A percentile compares a stretch with the other conserved stretches of the same genome.
Conservation (phyloP, 2,888 invertebrate genomes). For the Galeopsomyia nigrocyanea region DNA sequence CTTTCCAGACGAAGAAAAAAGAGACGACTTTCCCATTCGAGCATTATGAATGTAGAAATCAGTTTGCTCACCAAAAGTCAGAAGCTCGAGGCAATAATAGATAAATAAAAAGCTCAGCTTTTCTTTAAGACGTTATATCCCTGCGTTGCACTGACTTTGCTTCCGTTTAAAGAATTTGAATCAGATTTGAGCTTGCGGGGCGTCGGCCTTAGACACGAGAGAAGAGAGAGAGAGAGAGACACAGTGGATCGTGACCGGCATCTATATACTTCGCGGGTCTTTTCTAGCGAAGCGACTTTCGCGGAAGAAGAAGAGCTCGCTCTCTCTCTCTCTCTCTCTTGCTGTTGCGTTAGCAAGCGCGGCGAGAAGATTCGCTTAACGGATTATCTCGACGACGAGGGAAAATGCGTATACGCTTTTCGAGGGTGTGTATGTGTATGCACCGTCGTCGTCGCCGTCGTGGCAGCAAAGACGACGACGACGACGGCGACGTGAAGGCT, state of each 20-base stretch:
- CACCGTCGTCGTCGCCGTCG: background rate
- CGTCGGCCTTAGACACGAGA: background rate
- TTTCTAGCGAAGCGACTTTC: constrained; percentile 43
- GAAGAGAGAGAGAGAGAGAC: constrained; percentile 4
- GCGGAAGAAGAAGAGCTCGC: constrained; percentile 30
- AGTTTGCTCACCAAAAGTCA: background rate
- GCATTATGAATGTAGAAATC: constrained; percentile 25
- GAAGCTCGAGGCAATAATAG: no score
- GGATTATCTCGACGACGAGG: constrained; percentile 38
- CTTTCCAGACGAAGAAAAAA: no score
- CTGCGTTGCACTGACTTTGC: background rate
- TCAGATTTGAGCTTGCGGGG: constrained; percentile 43
- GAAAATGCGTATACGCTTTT: constrained; percentile 6
- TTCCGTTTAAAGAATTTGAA: constrained; percentile 46
- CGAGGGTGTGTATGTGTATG: constrained; percentile 8
- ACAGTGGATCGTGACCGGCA: constrained; percentile 47
- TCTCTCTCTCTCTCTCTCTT: no score
- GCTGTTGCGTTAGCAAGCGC: background rate
- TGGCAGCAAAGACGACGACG: background rate
- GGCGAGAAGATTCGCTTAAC: constrained; percentile 47
- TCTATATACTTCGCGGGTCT: constrained; percentile 35
- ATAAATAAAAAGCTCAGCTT: no score
- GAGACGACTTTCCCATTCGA: no score
- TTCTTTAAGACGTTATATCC: no score
- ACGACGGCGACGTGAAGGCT: background rate